These are phyloP conservation scores for Conus canariensis DNA, from an alignment of 2,888 invertebrate genomes.

Conservation along the genomic window DNA sequence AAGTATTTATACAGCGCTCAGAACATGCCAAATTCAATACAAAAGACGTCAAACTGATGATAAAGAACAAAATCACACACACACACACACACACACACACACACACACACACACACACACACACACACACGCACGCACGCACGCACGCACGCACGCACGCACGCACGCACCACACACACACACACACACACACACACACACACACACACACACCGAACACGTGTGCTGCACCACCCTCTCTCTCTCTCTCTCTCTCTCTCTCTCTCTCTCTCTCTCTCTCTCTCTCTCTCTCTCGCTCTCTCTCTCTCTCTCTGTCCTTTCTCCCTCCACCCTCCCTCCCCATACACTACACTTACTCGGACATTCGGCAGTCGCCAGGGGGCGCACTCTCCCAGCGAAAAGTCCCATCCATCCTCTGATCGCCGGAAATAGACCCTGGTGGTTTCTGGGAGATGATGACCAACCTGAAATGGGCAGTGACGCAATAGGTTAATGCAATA, in stretches of 20 bases:
- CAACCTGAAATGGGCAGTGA: slow-evolving; percentile 78
- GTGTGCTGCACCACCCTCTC: neutral
- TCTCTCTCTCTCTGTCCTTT: neutral
- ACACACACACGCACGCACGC: neutral
- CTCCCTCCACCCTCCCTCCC: neutral
- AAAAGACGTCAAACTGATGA: too few relatives aligned
- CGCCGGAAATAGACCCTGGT: slow-evolving; percentile 92
- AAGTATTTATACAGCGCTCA: too few relatives aligned
- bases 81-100: too few relatives aligned
- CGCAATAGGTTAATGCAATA: neutral
- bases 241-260: neutral
- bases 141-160: neutral
- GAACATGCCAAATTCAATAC: too few relatives aligned
- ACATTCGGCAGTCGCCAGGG: slow-evolving; percentile 92
- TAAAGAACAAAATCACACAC: neutral
- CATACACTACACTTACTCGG: slow-evolving; percentile 79
- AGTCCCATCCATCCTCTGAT: slow-evolving; percentile 93
- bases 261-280: neutral
- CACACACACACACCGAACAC: neutral
- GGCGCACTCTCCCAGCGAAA: slow-evolving; percentile 94
- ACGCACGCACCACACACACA: too few relatives aligned
- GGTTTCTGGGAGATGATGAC: slow-evolving; percentile 96
- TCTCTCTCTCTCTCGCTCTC: neutral
- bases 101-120: neutral
- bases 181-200: neutral